phyloP scores from a whole-genome alignment of 2,797 vertebrate species.

The Sarcophilus harrisii region DNA sequence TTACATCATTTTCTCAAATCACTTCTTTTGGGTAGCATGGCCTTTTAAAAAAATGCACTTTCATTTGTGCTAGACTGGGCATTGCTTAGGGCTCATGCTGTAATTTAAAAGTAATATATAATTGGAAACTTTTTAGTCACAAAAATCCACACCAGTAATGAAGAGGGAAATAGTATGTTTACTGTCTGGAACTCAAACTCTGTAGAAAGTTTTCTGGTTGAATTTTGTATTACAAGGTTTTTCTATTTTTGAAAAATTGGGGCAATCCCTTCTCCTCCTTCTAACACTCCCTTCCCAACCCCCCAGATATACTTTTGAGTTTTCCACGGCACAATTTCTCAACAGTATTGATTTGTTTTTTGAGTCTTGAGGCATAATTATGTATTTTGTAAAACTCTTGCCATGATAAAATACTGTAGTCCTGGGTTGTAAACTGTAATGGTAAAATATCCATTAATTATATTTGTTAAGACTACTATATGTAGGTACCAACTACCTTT shows the following conservation, averaged over 20 bases:
- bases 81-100: slow-evolving; percentile 57
- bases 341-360: slow-evolving; percentile 62
- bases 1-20: background rate
- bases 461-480: slow-evolving; percentile 68
- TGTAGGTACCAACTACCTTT: slow-evolving; percentile 56
- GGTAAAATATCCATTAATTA: slow-evolving; percentile 38
- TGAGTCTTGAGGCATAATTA: slow-evolving; percentile 63
- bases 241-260: slow-evolving; percentile 48
- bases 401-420: slow-evolving; percentile 60
- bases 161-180: slow-evolving; percentile 53
- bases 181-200: slow-evolving; percentile 49
- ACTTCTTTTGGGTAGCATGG: slow-evolving; percentile 31
- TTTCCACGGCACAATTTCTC: slow-evolving; percentile 63
- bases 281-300: background rate
- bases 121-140: slow-evolving; percentile 65
- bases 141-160: slow-evolving; percentile 19
- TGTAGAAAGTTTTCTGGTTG: slow-evolving; percentile 57
- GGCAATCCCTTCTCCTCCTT: slow-evolving; percentile 13
- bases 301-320: slow-evolving; percentile 58
- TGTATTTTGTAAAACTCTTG: slow-evolving; percentile 63
- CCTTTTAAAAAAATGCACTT: slow-evolving; percentile 62
- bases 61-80: slow-evolving; percentile 31
- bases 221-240: slow-evolving; percentile 59
- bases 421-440: slow-evolving; percentile 60
- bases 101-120: slow-evolving; percentile 70